phyloP scores from a whole-genome alignment of 2,888 invertebrate species.

The Leptinotarsa rubiginosa region DNA sequence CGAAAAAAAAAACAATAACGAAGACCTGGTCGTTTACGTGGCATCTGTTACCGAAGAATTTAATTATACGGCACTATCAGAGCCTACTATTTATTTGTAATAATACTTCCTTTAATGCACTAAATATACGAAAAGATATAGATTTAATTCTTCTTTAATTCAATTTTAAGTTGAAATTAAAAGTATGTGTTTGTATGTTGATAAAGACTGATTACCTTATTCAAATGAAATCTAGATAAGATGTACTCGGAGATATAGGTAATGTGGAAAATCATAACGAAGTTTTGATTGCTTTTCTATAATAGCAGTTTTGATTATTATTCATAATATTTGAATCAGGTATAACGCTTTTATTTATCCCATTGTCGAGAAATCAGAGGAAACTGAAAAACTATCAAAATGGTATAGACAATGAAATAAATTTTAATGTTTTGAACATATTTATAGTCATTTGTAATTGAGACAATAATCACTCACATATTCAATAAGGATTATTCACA shows the following conservation, averaged over 20 bases:
- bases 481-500: too few relatives aligned
- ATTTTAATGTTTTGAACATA: too few relatives aligned
- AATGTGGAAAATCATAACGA: slow-evolving; percentile 20
- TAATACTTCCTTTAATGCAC: slow-evolving; percentile 61
- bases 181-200: slow-evolving; percentile 31
- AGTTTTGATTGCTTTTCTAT: not conserved
- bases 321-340: not conserved
- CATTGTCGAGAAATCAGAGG: not conserved
- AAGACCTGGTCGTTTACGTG: slow-evolving; percentile 43
- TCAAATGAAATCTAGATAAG: slow-evolving; percentile 28
- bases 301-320: not conserved
- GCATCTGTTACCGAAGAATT: slow-evolving; percentile 60
- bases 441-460: too few relatives aligned
- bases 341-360: not conserved
- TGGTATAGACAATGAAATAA: not conserved
- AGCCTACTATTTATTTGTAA: slow-evolving; percentile 60
- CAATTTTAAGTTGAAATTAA: slow-evolving; percentile 50
- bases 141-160: slow-evolving; percentile 50
- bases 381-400: not conserved
- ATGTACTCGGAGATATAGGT: slow-evolving; percentile 26
- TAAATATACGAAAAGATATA: slow-evolving; percentile 51
- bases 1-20: slow-evolving; percentile 23
- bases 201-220: slow-evolving; percentile 33
- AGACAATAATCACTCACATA: too few relatives aligned
- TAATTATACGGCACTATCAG: slow-evolving; percentile 57